Base-by-base conservation (phyloP, 2,888 invertebrate species). In the Scelioninae gen. 2 region DNA sequence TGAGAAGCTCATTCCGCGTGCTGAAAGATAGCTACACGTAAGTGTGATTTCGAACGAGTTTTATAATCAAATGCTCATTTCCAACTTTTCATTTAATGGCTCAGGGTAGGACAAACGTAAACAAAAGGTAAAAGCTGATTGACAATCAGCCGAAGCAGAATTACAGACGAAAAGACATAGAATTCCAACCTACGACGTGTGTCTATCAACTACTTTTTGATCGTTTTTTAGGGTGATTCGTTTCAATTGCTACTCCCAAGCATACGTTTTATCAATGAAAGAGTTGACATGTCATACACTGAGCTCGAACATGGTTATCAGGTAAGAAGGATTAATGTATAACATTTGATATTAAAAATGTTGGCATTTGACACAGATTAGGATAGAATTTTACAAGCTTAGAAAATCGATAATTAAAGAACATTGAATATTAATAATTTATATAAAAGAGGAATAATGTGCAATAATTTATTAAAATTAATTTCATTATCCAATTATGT, bases 251-350 rank as follows among this genome's bases (percentile, higher is more conserved):
- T 15, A 10, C 43, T 4, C 18, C 43, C 6, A 45, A 28, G 28
- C 19, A 35, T 15, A 55, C 35, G 11, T 76, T 63, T 79, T 63
- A 78, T 84, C 84, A 84, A 85, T 85, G 85, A 83, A 76, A 84
- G 76, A 63, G 78, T 76, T 81, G 83, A 78, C 78, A 95, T 96
- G 96, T 96, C 95, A 86, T 96, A 96, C 88, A 95, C 95, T 86
- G 95, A 96, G 89, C 89, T 96, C 83, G 96, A 96, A 89, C 94
- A 94, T 89, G 96, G 96, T 80, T 96, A 96, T 89, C 95, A 95
- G 90, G 95, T 93, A 92, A 87, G 79, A 86, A n/a, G 6, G 25
- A 25, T n/a, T n/a, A n/a, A n/a, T n/a, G n/a, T n/a, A n/a, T n/a
- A n/a, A n/a, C n/a, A n/a, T n/a, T n/a, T n/a, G n/a, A n/a, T n/a